Conservation (phyloP, 2,797 vertebrate genomes). For the Sphaeramia orbicularis region DNA sequence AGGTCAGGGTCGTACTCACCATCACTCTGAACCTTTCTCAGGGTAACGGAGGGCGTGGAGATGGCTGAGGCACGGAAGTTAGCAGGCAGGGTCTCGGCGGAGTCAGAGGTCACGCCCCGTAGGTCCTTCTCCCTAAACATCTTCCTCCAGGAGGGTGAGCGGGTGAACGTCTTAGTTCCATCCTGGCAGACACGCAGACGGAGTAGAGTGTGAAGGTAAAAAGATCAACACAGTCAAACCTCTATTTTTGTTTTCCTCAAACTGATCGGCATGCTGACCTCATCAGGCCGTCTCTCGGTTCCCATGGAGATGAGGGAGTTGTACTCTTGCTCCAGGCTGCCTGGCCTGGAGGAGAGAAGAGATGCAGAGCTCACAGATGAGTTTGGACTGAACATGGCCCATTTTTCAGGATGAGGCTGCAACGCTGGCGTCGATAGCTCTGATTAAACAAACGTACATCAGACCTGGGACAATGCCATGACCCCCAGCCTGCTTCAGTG, state of each 20-base stretch:
- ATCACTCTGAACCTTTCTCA: slow-evolving; percentile 93
- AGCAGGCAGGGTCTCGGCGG: slow-evolving; percentile 93
- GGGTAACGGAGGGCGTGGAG: slow-evolving; percentile 91
- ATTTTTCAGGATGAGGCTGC: not conserved
- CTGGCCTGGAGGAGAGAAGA: slow-evolving; percentile 83
- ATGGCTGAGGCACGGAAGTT: slow-evolving; percentile 93
- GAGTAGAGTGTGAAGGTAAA: not conserved
- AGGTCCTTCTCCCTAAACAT: slow-evolving; percentile 96
- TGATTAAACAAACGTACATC: not conserved
- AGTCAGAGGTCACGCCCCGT: slow-evolving; percentile 92
- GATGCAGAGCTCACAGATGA: slow-evolving; percentile 22
- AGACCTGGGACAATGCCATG: not conserved
- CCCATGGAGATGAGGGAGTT: slow-evolving; percentile 92
- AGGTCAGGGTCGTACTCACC: slow-evolving; percentile 76
- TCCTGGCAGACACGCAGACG: slow-evolving; percentile 77
- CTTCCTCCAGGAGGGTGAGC: slow-evolving; percentile 95
- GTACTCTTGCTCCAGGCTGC: slow-evolving; percentile 93
- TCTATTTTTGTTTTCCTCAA: not conserved
- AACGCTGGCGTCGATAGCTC: not conserved
- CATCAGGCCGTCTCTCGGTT: slow-evolving; percentile 92
- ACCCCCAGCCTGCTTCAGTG: too few species aligned
- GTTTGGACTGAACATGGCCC: slow-evolving; percentile 12
- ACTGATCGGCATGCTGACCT: slow-evolving; percentile 78
- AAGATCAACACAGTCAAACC: not conserved
- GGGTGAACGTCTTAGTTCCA: slow-evolving; percentile 92